Evolutionary conservation across 2,113 vertebrate genomes (phyloP).

Genomic region (Vidua chalybeata): DNA sequence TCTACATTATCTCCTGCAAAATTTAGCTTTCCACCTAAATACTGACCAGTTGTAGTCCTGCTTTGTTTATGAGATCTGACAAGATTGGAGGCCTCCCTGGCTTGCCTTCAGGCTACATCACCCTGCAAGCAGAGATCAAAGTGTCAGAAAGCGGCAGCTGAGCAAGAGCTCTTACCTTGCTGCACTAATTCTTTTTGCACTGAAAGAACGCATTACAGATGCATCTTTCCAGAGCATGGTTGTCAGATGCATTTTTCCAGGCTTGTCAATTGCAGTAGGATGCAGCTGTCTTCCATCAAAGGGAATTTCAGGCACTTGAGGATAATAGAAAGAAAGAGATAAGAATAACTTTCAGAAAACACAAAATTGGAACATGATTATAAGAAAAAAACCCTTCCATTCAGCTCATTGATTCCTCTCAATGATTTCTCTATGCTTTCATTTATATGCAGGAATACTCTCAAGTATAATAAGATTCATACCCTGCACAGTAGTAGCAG

Average conservation of each 20-base stretch:
- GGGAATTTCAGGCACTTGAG: conserved; percentile 24
- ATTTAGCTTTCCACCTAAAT: not conserved
- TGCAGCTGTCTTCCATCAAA: conserved; percentile 43
- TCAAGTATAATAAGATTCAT: not conserved
- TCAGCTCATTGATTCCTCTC: conserved; percentile 36
- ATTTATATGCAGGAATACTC: conserved; percentile 20
- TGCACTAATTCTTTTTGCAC: not conserved
- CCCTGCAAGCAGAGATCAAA: not conserved
- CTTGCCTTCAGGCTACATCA: not conserved
- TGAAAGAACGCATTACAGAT: not conserved
- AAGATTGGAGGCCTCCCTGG: not conserved
- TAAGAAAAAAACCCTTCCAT: not conserved
- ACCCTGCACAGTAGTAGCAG: not conserved
- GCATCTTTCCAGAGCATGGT: not conserved
- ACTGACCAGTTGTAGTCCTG: not conserved
- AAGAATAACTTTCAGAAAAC: conserved; percentile 49
- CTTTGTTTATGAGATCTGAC: not conserved
- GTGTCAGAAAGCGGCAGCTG: not conserved
- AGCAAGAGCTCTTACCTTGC: not conserved
- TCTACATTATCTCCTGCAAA: not conserved
- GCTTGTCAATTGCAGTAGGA: not conserved
- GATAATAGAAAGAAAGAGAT: conserved; percentile 6
- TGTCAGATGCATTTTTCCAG: conserved; percentile 30
- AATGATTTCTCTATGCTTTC: conserved; percentile 5
- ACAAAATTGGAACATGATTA: conserved; percentile 1